Evolutionary conservation across 2,797 vertebrate species (phyloP).

Genomic region (Gastrophryne carolinensis): DNA sequence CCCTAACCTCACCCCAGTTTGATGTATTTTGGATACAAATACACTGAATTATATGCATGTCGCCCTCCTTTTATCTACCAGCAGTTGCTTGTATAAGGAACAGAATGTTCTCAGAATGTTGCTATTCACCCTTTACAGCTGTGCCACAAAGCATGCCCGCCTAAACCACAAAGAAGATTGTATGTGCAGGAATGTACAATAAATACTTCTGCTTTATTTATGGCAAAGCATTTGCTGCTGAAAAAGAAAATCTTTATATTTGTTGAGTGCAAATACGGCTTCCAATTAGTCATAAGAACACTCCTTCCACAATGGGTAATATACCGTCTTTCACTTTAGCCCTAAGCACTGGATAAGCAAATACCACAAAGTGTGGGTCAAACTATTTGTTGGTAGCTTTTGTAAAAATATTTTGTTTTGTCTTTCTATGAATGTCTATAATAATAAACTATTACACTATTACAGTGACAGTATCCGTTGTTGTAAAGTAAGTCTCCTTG

Average conservation of each 20-base stretch:
- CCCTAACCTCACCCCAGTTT: too few species aligned
- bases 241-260: background rate
- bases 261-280: background rate
- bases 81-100: constrained; percentile 6
- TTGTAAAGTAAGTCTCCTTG: too few species aligned
- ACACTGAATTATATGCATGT: background rate
- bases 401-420: too few species aligned
- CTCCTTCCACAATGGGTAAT: background rate
- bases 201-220: background rate
- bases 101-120: background rate
- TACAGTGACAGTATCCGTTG: too few species aligned
- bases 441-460: too few species aligned
- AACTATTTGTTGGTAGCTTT: too few species aligned
- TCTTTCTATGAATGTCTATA: too few species aligned
- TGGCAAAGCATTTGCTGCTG: constrained; percentile 8
- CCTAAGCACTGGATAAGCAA: background rate
- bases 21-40: too few species aligned
- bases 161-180: background rate
- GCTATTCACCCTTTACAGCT: constrained; percentile 5
- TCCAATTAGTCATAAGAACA: background rate
- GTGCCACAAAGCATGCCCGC: background rate
- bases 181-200: background rate
- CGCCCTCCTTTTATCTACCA: background rate
- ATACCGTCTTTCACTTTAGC: background rate
- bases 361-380: too few species aligned